Percentiles rank a stretch among this genome's conserved stretches.
phyloP scores from a whole-genome alignment of 2,888 invertebrate genomes.

The Caenorhabditis sp. region DNA sequence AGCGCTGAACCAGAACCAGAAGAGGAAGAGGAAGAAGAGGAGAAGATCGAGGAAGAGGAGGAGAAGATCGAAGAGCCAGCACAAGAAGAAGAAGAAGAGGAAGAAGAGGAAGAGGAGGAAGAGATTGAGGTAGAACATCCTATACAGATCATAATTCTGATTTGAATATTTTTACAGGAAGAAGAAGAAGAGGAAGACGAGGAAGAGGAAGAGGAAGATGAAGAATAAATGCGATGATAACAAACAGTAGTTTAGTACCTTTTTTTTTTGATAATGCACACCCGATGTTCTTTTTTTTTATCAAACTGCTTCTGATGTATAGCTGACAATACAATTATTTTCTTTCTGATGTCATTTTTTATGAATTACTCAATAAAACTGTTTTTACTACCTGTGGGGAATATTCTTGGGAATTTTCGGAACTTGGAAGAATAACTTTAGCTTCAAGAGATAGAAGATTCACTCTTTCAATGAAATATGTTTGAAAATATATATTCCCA shows the following conservation, averaged over 20 bases:
- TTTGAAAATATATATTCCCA: too few species aligned
- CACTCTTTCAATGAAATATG: too few species aligned
- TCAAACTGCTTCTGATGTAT: conserved; percentile 29
- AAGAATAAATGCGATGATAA: background rate
- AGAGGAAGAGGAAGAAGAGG: conserved; percentile 45
- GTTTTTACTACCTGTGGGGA: too few species aligned
- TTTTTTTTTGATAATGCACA: conserved; percentile 10
- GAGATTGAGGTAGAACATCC: conserved; percentile 19
- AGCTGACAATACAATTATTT: conserved; percentile 34
- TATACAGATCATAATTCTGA: background rate
- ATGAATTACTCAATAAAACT: background rate
- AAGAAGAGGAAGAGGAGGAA: conserved; percentile 45
- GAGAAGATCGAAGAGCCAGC: conserved; percentile 52
- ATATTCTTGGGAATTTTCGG: too few species aligned
- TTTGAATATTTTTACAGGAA: conserved; percentile 23
- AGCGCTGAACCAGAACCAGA: conserved; percentile 45
- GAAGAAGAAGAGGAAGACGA: conserved; percentile 41
- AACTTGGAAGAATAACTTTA: too few species aligned
- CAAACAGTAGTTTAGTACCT: conserved; percentile 26
- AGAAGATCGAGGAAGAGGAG: conserved; percentile 48
- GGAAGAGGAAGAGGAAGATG: conserved; percentile 23
- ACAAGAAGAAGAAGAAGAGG: conserved; percentile 53
- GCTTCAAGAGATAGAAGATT: too few species aligned
- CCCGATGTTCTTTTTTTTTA: conserved; percentile 12
- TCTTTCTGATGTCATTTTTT: background rate